Base-by-base conservation (phyloP, 2,888 invertebrate genomes). In the Ichneumon xanthorius region DNA sequence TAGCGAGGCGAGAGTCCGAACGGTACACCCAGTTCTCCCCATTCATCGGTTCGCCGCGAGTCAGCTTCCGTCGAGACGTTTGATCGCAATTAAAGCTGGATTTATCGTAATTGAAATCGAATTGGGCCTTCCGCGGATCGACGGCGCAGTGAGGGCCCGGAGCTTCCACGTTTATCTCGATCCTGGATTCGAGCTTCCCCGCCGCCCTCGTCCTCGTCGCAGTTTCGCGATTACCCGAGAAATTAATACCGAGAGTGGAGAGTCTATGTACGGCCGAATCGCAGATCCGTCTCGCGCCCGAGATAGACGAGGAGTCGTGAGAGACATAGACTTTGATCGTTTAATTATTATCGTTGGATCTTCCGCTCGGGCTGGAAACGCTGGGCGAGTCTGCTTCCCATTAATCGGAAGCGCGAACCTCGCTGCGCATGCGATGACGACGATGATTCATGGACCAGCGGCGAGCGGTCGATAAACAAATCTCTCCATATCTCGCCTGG, bases 81-180 rank as follows among this genome's bases (percentile, higher is more conserved):
- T 73, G 78, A 86, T 84, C 86, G 88, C 88, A 91, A 91, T 91
- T 91, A 89, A 89, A 89, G 87, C 88, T 87, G 83, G 87, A 90
- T 90, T 91, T 90, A 89, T 90, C 88, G 87, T 89, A 89, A 91
- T 91, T 89, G 89, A 89, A 89, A 90, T 88, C 87, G 84, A 67
- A 71, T 71, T 82, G 82, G 80, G 80, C 82, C 76, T 76, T 67
- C 63, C 45, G 71, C 55, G 37, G 11, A 75, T 58, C 22, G 22
- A 22, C 65, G 48, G 55, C 37, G 3, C 26, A 33, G 63, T 5
- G 63, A 63, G 63, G 11, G 30, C 16, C 63, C 22, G 2, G 6
- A 16, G n/a, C 45, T 22, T 45, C 58, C 22, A 71, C 79, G 67
- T 72, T 82, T 82, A 85, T 82, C 85, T 67, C 76, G 85, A 80